Evolutionary conservation across 2,888 invertebrate genomes (phyloP).

Genomic region (Biston stratarius): DNA sequence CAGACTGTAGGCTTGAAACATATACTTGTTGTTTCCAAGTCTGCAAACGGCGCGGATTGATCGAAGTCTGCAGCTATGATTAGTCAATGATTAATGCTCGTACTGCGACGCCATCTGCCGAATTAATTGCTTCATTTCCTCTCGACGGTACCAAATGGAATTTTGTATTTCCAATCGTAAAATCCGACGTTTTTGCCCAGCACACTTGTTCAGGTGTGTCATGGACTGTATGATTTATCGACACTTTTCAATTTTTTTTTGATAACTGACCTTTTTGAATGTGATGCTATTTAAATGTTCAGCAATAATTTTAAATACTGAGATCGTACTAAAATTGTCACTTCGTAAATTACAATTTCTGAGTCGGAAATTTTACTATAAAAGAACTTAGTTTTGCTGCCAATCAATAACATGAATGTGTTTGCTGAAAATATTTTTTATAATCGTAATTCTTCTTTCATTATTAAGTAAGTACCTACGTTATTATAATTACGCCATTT

Average conservation of each 20-base stretch:
- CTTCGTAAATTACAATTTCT: too few relatives aligned
- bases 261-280: constrained; percentile 44
- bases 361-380: too few relatives aligned
- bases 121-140: constrained; percentile 87
- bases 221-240: constrained; percentile 73
- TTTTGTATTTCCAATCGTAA: constrained; percentile 82
- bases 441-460: too few relatives aligned
- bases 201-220: constrained; percentile 75
- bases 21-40: constrained; percentile 46
- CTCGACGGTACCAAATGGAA: constrained; percentile 83
- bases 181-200: constrained; percentile 74
- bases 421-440: too few relatives aligned
- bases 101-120: constrained; percentile 85
- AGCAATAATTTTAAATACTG: too few relatives aligned
- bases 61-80: constrained; percentile 86
- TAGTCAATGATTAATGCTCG: constrained; percentile 86
- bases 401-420: too few relatives aligned
- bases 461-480: too few relatives aligned
- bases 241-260: constrained; percentile 55
- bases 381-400: too few relatives aligned
- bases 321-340: too few relatives aligned
- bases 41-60: constrained; percentile 68
- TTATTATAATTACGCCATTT: too few relatives aligned
- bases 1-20: constrained; percentile 24
- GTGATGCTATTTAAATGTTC: not conserved